phyloP scores from a whole-genome alignment of 2,797 vertebrate genomes.

The Sebastes wilsoni region DNA sequence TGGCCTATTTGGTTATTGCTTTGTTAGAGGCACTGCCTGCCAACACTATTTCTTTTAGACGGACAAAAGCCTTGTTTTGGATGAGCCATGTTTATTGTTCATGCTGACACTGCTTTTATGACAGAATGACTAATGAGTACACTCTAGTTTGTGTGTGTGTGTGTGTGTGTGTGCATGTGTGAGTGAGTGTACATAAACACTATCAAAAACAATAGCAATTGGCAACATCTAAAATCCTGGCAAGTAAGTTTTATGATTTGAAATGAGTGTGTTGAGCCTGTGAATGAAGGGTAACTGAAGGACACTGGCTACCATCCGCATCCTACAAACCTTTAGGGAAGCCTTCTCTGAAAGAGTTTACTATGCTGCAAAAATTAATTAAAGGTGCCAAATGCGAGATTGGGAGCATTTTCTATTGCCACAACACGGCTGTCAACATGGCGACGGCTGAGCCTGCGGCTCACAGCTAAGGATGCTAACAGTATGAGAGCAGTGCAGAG shows the following conservation, averaged over 20 bases:
- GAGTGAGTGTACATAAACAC: neutral
- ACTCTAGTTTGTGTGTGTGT: conserved; percentile 14
- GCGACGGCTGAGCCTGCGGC: too few species aligned
- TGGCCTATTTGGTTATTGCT: conserved; percentile 40
- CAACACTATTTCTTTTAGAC: conserved; percentile 58
- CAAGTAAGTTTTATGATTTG: conserved; percentile 40
- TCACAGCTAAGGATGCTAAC: too few species aligned
- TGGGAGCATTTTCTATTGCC: too few species aligned
- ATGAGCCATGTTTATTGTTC: conserved; percentile 71
- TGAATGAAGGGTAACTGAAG: conserved; percentile 33
- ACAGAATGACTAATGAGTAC: conserved; percentile 71
- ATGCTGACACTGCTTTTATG: conserved; percentile 73
- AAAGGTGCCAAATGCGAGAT: neutral
- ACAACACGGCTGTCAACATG: too few species aligned
- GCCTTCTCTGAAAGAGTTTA: neutral
- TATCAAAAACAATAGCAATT: conserved; percentile 37
- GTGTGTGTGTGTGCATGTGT: neutral
- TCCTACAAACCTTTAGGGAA: conserved; percentile 1
- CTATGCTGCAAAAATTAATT: neutral
- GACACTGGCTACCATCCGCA: neutral
- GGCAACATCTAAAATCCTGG: conserved; percentile 35
- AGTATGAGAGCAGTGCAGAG: too few species aligned
- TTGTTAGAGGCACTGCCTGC: conserved; percentile 60
- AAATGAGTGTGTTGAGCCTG: conserved; percentile 25
- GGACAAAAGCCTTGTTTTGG: conserved; percentile 72